These are phyloP conservation scores for Tribolium freemani DNA, from an alignment of 2,888 invertebrate genomes.

Conservation along the genomic window DNA sequence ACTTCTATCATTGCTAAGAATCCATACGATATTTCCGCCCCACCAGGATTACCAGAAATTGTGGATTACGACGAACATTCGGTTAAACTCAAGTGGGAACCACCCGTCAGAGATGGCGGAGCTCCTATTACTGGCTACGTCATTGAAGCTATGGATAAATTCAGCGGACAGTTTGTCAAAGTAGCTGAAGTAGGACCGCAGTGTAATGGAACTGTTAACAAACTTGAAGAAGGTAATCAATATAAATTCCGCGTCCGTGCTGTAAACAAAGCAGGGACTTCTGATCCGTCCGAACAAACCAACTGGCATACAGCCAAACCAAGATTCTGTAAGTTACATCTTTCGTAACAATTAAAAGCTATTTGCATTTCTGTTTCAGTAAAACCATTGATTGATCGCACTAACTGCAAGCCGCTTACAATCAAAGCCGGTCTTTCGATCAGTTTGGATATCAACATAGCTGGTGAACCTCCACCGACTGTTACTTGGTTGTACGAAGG, in stretches of 20 bases:
- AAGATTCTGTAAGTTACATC: slow-evolving; percentile 81
- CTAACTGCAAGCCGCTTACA: slow-evolving; percentile 85
- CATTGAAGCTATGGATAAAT: slow-evolving; percentile 93
- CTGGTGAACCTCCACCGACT: slow-evolving; percentile 94
- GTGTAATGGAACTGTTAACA: slow-evolving; percentile 89
- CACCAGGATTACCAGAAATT: slow-evolving; percentile 92
- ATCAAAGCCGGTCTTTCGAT: slow-evolving; percentile 92
- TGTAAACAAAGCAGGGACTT: slow-evolving; percentile 94
- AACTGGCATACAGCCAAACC: slow-evolving; percentile 93
- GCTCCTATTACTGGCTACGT: slow-evolving; percentile 95
- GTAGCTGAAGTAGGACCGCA: slow-evolving; percentile 88
- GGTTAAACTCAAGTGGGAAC: slow-evolving; percentile 92
- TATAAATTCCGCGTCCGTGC: slow-evolving; percentile 97
- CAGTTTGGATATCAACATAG: slow-evolving; percentile 88
- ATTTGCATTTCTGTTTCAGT: slow-evolving; percentile 72
- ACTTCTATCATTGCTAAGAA: slow-evolving; percentile 94
- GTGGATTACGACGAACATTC: slow-evolving; percentile 93
- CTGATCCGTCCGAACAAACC: slow-evolving; percentile 92
- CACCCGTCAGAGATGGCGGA: slow-evolving; percentile 90
- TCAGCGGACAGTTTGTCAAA: slow-evolving; percentile 86
- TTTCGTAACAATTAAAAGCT: slow-evolving; percentile 3
- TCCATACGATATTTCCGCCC: slow-evolving; percentile 91
- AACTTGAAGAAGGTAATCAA: slow-evolving; percentile 93
- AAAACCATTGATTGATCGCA: slow-evolving; percentile 94
- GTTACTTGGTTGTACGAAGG: slow-evolving; percentile 91